A percentile compares a stretch with the other conserved stretches of the same genome.
These are phyloP conservation scores for Scelioninae gen. 2 DNA, from an alignment of 2,888 invertebrate species.

Conservation along the genomic window DNA sequence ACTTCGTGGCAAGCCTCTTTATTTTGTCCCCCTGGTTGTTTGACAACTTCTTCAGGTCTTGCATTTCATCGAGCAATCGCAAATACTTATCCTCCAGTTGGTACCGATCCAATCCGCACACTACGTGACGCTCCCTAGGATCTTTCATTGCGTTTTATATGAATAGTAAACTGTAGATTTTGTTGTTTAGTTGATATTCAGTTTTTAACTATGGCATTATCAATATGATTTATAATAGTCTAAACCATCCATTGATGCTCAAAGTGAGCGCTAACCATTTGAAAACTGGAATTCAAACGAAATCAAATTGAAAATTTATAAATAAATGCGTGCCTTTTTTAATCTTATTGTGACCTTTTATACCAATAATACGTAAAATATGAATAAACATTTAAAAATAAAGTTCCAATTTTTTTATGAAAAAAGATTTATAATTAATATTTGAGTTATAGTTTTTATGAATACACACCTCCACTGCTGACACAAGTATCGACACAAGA, in stretches of 20 bases:
- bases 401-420: too few relatives aligned
- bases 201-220: slow-evolving; percentile 30
- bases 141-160: slow-evolving; percentile 63
- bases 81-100: slow-evolving; percentile 83
- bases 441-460: too few relatives aligned
- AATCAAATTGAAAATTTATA: slow-evolving; percentile 15
- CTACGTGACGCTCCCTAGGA: slow-evolving; percentile 70
- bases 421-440: too few relatives aligned
- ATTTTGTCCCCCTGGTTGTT: slow-evolving; percentile 80
- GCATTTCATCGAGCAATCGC: slow-evolving; percentile 79
- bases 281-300: slow-evolving; percentile 51
- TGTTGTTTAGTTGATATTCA: slow-evolving; percentile 13
- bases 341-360: too few relatives aligned
- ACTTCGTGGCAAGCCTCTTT: slow-evolving; percentile 78
- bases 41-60: slow-evolving; percentile 79
- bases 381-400: too few relatives aligned
- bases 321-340: neutral
- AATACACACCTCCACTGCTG: slow-evolving; percentile 66
- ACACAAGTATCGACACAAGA: slow-evolving; percentile 66
- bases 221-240: slow-evolving; percentile 1
- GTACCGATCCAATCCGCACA: slow-evolving; percentile 78
- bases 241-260: slow-evolving; percentile 30
- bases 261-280: slow-evolving; percentile 39
- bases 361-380: too few relatives aligned
- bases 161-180: slow-evolving; percentile 30